Evolutionary conservation across 2,888 invertebrate species (phyloP).

Genomic region (Pseudococcus viburni): DNA sequence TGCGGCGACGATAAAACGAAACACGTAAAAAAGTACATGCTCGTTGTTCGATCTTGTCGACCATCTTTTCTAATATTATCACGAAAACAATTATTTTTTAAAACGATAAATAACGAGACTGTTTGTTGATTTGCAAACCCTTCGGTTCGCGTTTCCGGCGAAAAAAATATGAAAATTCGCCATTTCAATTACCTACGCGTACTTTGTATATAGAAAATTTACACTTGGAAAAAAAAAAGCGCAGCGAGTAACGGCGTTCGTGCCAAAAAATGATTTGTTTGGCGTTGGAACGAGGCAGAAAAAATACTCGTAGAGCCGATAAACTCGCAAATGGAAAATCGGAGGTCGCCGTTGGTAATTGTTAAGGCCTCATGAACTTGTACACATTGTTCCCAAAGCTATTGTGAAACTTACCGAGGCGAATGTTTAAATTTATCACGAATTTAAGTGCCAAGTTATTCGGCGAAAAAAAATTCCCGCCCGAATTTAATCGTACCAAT

Average conservation of each 20-base stretch:
- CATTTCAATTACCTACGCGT: neutral
- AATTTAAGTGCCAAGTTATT: conserved; percentile 16
- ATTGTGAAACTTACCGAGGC: neutral
- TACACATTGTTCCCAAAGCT: neutral
- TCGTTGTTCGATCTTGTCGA: neutral
- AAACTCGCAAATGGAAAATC: conserved; percentile 14
- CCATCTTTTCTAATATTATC: too few relatives aligned
- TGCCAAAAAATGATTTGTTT: conserved; percentile 25
- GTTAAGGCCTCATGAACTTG: conserved; percentile 19
- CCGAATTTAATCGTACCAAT: conserved; percentile 7
- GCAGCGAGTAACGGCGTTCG: neutral
- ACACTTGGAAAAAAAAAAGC: neutral
- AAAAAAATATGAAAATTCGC: neutral
- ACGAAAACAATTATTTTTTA: too few relatives aligned
- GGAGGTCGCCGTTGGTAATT: conserved; percentile 4
- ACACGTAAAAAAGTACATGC: neutral
- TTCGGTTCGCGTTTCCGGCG: too few relatives aligned
- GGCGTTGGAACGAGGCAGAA: conserved; percentile 15
- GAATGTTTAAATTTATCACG: conserved; percentile 8
- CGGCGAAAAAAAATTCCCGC: neutral
- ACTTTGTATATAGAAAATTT: neutral
- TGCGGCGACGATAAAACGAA: too few relatives aligned
- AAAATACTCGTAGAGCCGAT: neutral
- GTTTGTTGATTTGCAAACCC: too few relatives aligned
- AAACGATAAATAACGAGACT: too few relatives aligned